Conservation (phyloP, 2,113 vertebrate species). For the Thunnus thynnus region DNA sequence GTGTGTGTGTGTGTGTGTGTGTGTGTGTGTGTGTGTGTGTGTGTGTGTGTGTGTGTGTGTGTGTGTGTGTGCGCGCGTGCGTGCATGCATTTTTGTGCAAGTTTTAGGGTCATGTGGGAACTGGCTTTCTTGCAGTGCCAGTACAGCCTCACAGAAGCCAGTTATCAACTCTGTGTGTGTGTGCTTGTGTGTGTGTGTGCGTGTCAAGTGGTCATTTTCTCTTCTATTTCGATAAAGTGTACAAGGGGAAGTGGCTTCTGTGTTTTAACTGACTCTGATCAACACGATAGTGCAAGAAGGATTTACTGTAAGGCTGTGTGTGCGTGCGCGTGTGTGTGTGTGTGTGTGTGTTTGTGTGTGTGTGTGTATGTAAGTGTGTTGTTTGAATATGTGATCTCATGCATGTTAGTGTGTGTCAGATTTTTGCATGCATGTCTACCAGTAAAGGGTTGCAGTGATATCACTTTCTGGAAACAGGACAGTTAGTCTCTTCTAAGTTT, state of each 20-base stretch:
- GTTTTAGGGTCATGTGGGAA: slow-evolving; percentile 1
- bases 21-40: not conserved
- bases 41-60: not conserved
- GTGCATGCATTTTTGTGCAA: not conserved
- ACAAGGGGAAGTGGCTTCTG: slow-evolving; percentile 50
- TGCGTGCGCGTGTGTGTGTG: slow-evolving; percentile 7
- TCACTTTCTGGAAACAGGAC: slow-evolving; percentile 21
- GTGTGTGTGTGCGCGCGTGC: too few species aligned
- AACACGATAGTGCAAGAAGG: not conserved
- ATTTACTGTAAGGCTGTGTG: slow-evolving; percentile 44
- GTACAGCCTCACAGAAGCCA: not conserved
- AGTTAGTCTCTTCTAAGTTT: not conserved
- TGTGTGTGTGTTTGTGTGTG: not conserved
- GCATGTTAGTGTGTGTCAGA: not conserved
- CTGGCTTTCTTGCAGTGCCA: not conserved
- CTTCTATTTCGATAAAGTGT: not conserved
- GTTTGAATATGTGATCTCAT: slow-evolving; percentile 6
- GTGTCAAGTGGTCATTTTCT: slow-evolving; percentile 12
- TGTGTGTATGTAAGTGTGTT: slow-evolving; percentile 1
- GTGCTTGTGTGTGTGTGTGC: not conserved
- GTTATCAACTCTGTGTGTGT: not conserved
- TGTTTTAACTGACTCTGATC: slow-evolving; percentile 5
- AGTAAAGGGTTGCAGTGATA: not conserved
- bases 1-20: not conserved
- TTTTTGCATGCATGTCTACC: not conserved